phyloP scores from a whole-genome alignment of 1,140 invertebrate species.

The Caenorhabditis brenneri region DNA sequence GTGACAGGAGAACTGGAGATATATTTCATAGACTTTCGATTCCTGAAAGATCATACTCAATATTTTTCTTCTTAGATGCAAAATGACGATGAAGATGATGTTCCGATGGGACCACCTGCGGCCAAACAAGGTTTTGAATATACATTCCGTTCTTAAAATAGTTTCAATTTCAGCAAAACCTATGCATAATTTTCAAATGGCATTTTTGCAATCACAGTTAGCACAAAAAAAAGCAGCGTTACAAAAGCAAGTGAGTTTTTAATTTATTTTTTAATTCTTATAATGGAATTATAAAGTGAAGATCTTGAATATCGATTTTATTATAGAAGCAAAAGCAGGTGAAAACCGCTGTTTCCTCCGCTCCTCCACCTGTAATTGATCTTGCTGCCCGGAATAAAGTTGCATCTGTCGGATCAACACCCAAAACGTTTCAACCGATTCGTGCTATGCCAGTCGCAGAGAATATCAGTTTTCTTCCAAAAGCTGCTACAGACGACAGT shows the following conservation, averaged over 20 bases:
- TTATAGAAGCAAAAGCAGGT: background rate
- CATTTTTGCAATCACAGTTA: background rate
- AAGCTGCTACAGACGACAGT: conserved; percentile 67
- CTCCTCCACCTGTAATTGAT: conserved; percentile 45
- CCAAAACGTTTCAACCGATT: conserved; percentile 24
- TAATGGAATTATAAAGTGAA: no score
- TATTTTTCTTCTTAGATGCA: no score
- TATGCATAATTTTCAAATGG: conserved; percentile 19
- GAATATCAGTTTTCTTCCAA: conserved; percentile 61
- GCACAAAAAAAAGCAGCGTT: conserved; percentile 4
- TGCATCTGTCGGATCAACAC: background rate
- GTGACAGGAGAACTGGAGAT: background rate
- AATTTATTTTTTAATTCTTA: no score
- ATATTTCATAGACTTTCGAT: background rate
- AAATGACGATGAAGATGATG: conserved; percentile 17
- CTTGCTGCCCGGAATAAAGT: background rate
- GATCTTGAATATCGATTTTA: no score
- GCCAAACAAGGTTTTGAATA: background rate
- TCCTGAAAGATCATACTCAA: no score
- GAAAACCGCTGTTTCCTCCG: background rate
- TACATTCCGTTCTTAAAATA: background rate
- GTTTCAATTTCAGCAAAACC: conserved; percentile 24
- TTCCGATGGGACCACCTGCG: conserved; percentile 1
- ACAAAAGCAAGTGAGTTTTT: background rate
- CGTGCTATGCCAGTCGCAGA: conserved; percentile 43